Base-by-base conservation (phyloP, 2,113 vertebrate species). In the Synodontis membranacea region DNA sequence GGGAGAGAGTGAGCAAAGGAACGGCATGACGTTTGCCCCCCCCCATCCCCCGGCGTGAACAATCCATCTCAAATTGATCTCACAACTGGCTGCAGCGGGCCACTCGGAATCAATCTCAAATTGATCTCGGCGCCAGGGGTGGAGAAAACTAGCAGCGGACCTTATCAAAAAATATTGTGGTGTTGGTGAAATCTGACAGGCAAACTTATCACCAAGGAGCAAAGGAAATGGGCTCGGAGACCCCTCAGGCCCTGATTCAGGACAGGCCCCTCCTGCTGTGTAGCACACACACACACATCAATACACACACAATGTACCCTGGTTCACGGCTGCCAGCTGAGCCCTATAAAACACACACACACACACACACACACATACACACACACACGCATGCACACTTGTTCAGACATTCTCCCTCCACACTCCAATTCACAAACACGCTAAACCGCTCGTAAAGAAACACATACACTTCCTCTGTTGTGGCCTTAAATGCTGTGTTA, bases 11-110 rank as follows among this genome's bases (percentile, higher is more conserved):
- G 89, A 74, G 48, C 66, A 74, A 72, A 89, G 83, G 89, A 91
- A 89, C 92, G 89, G 93, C 87, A 89, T 93, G 94, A 93, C 90
- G 93, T 94, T 93, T 91, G 90, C 93, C 94, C 94, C 94, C n/a
- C n/a, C n/a, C n/a, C n/a, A n/a, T n/a, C n/a, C n/a, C 94, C 93
- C 92, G 92, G 94, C 92, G 88, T 92, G 93, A 94, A 95, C 94
- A 95, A 95, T 95, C 94, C 94, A 95, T 95, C 95, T 95, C 92
- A 94, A 95, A 95, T 95, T 95, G 94, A 95, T 95, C 95, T 95
- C 92, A 91, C 91, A 93, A 93, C 93, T 94, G 87, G 89, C 91
- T 93, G 93, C 94, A 93, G 92, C 93, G 93, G 93, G 94, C 92
- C 95, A 94, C 94, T 94, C 93, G 89, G 93, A 94, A 94, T 95